Evolutionary conservation across 2,888 invertebrate genomes (phyloP).

Genomic region (Hemistola chrysoprasaria): DNA sequence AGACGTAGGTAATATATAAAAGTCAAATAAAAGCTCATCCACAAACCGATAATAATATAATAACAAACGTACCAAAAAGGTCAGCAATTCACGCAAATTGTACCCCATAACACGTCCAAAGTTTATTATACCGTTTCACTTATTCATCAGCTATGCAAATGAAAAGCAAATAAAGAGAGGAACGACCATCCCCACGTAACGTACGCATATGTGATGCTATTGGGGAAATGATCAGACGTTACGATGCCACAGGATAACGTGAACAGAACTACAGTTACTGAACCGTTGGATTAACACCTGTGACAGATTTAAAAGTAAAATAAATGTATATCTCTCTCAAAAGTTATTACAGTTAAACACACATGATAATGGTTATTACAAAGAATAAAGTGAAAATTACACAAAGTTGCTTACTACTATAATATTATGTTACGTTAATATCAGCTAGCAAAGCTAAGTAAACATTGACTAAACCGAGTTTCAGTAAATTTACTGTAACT

Average conservation of each 20-base stretch:
- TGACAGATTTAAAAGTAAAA: too few relatives aligned
- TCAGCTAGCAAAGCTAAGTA: too few relatives aligned
- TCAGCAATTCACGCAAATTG: slow-evolving; percentile 30
- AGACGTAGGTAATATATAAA: too few relatives aligned
- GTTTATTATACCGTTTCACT: slow-evolving; percentile 48
- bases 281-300: too few relatives aligned
- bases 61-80: slow-evolving; percentile 27
- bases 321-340: too few relatives aligned
- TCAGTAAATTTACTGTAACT: too few relatives aligned
- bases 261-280: neutral
- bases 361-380: too few relatives aligned
- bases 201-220: slow-evolving; percentile 47
- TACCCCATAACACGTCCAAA: slow-evolving; percentile 35
- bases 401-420: too few relatives aligned
- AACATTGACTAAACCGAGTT: too few relatives aligned
- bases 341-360: too few relatives aligned
- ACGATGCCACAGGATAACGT: slow-evolving; percentile 36
- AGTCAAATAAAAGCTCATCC: slow-evolving; percentile 6
- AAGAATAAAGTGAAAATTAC: too few relatives aligned
- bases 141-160: slow-evolving; percentile 66
- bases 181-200: slow-evolving; percentile 50
- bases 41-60: slow-evolving; percentile 23
- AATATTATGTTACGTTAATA: too few relatives aligned
- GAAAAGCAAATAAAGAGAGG: slow-evolving; percentile 64
- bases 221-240: slow-evolving; percentile 66